Base-by-base conservation (phyloP, 2,888 invertebrate genomes). In the Lottia gigantea region DNA sequence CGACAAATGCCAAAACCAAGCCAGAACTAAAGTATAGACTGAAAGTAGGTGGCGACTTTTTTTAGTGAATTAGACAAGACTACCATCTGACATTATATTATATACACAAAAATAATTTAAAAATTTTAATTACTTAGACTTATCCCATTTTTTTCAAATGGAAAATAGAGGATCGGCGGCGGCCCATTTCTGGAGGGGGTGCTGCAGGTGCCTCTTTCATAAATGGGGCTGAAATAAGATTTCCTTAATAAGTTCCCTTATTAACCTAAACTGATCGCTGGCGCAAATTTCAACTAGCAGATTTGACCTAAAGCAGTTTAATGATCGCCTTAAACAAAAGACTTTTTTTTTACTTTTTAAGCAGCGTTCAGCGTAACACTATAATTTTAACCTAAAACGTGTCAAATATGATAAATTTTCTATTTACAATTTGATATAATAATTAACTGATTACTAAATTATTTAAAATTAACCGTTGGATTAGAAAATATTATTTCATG, bases 61-160 rank as follows among this genome's bases (percentile, higher is more conserved):
- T 55, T 55, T 55, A 55, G 55, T 55, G 55, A 55, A 55, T 55
- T 55, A 55, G 23, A 23, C 11, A 19, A 55, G 55, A 55, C 55
- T 55, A 55, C 40, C 40, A 40, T 40, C 19, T 19, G 55, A 55
- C 19, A 55, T 16, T 19, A 19, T 55, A 55, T 55, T 55, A 55
- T 23, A 55, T 55, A 55, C 55, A 55, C 23, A 55, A 23, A 55
- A 55, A 55, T 55, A 55, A 55, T 55, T 55, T 55, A 55, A 55
- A 55, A 55, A 23, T 55, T 55, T 55, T 23, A 55, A 55, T 55
- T 55, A 55, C 55, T 55, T 55, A 23, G 19, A 55, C 23, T 55
- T 55, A 55, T 55, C 55, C 55, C 55, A 55, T 55, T 55, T 55
- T 55, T 55, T 55, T 55, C 55, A 55, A 55, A 55, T 55, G 55